Evolutionary conservation across 2,888 invertebrate species (phyloP).

Genomic region (Microctonus brassicae): DNA sequence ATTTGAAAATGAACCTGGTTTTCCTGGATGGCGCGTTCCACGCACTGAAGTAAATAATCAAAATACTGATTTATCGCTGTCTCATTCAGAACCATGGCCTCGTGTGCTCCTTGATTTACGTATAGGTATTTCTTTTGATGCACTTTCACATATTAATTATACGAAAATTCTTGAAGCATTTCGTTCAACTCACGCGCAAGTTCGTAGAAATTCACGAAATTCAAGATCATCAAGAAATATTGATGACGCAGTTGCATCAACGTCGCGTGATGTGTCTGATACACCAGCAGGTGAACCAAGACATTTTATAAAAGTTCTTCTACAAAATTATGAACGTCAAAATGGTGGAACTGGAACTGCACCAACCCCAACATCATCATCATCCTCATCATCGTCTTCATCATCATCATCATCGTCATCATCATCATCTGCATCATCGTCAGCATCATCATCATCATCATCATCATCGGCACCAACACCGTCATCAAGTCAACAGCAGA

Average conservation of each 20-base stretch:
- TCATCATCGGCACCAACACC: background rate
- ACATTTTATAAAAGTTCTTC: constrained; percentile 48
- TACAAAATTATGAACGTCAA: constrained; percentile 55
- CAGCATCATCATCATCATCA: background rate
- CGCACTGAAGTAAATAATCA: constrained; percentile 10
- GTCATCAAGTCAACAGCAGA: background rate
- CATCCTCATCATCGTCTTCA: background rate
- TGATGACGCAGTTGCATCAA: constrained; percentile 19
- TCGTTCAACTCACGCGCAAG: background rate
- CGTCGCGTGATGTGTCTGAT: constrained; percentile 12
- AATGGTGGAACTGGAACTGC: constrained; percentile 43
- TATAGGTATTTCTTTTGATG: background rate
- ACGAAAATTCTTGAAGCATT: background rate
- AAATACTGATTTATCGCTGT: background rate
- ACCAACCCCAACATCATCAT: no score
- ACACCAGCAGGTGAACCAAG: background rate
- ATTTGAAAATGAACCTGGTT: constrained; percentile 4
- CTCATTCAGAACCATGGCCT: background rate
- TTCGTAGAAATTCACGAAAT: background rate
- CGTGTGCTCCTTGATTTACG: background rate
- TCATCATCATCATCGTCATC: background rate
- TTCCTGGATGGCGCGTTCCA: constrained; percentile 10
- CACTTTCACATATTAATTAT: background rate
- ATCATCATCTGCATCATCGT: background rate
- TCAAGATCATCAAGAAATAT: background rate